These are phyloP conservation scores for Gonioctena quinquepunctata DNA, from an alignment of 1,140 invertebrate species.

Conservation along the genomic window DNA sequence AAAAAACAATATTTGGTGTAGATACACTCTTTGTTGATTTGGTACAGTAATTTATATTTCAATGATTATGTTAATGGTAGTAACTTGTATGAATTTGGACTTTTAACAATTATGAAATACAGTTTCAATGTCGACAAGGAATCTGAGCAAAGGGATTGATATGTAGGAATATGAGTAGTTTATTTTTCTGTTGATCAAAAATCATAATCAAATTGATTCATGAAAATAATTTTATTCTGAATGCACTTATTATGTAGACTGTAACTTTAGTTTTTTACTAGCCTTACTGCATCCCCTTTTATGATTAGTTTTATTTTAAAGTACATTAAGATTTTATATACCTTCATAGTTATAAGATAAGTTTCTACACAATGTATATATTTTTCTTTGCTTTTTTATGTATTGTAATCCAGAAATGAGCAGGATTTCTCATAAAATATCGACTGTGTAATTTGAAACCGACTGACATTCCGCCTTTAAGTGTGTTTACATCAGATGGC, in stretches of 20 bases:
- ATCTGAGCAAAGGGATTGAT: not conserved
- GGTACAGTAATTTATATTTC: no score
- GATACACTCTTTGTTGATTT: no score
- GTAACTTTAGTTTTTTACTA: not conserved
- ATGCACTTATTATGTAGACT: not conserved
- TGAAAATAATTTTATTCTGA: not conserved
- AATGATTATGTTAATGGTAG: no score
- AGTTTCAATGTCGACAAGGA: not conserved
- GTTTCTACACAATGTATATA: not conserved
- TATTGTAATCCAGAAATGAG: not conserved
- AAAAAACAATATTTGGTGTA: no score
- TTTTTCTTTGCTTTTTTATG: not conserved
- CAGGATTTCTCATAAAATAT: no score
- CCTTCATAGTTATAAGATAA: conserved; percentile 13
- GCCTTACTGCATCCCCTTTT: not conserved
- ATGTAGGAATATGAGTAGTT: not conserved
- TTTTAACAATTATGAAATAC: no score
- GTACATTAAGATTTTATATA: conserved; percentile 18
- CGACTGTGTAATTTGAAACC: not conserved
- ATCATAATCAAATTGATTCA: not conserved
- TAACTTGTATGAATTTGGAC: no score
- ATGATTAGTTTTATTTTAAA: conserved; percentile 1
- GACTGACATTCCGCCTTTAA: not conserved
- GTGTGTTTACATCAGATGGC: not conserved
- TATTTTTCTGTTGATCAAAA: not conserved